Evolutionary conservation across 2,888 invertebrate species (phyloP).

Genomic region (Nephrotoma flavescens): DNA sequence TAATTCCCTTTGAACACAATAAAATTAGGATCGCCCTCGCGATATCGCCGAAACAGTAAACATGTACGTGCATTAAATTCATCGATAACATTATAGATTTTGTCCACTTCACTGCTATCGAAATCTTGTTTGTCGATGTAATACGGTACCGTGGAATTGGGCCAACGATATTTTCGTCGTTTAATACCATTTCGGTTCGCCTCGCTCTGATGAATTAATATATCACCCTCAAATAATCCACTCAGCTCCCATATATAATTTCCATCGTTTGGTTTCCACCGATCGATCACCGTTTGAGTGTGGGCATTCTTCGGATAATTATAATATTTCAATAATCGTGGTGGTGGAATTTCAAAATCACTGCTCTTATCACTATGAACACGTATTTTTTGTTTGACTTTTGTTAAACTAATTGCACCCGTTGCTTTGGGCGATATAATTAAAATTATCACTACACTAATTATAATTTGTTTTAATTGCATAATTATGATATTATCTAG

Average conservation of each 20-base stretch:
- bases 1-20: conserved; percentile 38
- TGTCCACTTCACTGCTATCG: conserved; percentile 23
- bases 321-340: neutral
- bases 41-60: conserved; percentile 43
- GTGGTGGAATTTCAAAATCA: neutral
- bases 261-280: conserved; percentile 33
- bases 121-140: conserved; percentile 38
- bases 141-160: conserved; percentile 38
- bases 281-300: conserved; percentile 18
- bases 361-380: neutral
- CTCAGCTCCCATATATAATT: conserved; percentile 40
- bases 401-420: neutral
- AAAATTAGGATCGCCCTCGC: conserved; percentile 40
- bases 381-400: neutral
- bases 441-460: neutral
- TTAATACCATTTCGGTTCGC: conserved; percentile 30
- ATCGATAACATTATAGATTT: conserved; percentile 40
- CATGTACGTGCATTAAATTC: conserved; percentile 47
- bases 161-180: conserved; percentile 35
- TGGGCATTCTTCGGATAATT: neutral
- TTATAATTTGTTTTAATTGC: neutral
- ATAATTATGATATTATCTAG: neutral
- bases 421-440: neutral
- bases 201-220: conserved; percentile 32
- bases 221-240: conserved; percentile 45